These are phyloP conservation scores for Sarcophaga peregrina DNA, from an alignment of 1,140 invertebrate species.

Conservation along the genomic window DNA sequence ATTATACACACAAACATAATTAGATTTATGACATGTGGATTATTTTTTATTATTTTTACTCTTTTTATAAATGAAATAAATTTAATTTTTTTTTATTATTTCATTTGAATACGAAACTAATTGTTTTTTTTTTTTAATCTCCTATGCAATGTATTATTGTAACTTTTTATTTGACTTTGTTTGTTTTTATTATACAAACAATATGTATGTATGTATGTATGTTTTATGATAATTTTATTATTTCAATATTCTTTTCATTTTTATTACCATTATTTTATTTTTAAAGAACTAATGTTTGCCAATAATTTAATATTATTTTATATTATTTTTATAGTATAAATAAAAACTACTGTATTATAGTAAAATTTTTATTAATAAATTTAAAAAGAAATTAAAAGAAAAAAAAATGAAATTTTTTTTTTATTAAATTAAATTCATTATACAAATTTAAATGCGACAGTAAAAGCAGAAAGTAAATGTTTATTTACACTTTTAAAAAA, in stretches of 20 bases:
- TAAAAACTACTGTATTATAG: constrained; percentile 30
- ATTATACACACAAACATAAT: not conserved
- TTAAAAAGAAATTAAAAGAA: not conserved
- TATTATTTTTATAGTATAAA: not conserved
- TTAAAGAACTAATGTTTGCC: constrained; percentile 36
- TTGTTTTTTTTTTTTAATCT: not conserved
- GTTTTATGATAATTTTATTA: not conserved
- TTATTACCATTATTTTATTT: not conserved
- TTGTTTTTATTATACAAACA: not conserved
- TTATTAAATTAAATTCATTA: constrained; percentile 5
- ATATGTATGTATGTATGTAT: not conserved
- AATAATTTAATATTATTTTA: constrained; percentile 27
- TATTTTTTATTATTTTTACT: not conserved
- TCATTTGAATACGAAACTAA: not conserved
- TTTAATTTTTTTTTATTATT: not conserved
- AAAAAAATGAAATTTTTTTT: not conserved
- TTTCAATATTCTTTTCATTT: constrained; percentile 1
- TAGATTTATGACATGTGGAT: not conserved
- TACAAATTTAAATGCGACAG: not conserved
- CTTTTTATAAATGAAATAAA: not conserved
- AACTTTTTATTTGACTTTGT: not conserved
- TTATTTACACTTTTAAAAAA: too few relatives aligned
- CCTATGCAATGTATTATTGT: constrained; percentile 18
- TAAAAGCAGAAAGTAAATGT: not conserved
- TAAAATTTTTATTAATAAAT: constrained; percentile 22